phyloP scores from a whole-genome alignment of 2,113 vertebrate genomes.

The Tamias sibiricus region DNA sequence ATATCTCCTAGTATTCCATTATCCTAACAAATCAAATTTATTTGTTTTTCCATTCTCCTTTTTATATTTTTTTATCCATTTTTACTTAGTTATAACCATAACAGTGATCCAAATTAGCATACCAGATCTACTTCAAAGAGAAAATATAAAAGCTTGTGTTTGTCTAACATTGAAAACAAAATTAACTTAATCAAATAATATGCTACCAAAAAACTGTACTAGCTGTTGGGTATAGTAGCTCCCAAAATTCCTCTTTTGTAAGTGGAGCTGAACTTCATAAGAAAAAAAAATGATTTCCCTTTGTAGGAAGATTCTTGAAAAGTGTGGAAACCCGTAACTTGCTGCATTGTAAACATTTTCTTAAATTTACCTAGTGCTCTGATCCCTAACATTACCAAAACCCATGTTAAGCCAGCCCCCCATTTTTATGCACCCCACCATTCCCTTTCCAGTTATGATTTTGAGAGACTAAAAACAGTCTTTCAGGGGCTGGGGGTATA shows the following conservation, averaged over 20 bases:
- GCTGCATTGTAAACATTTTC: not conserved
- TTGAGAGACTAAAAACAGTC: not conserved
- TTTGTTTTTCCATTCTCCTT: not conserved
- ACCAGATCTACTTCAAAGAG: not conserved
- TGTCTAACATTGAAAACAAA: not conserved
- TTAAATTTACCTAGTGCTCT: not conserved
- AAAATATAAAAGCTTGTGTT: not conserved
- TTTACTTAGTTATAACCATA: constrained; percentile 19
- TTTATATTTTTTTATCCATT: constrained; percentile 7
- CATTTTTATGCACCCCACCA: not conserved
- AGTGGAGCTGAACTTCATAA: not conserved
- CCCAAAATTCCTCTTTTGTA: not conserved
- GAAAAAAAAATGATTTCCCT: not conserved
- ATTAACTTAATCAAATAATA: not conserved
- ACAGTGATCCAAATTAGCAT: not conserved
- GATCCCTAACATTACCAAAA: not conserved
- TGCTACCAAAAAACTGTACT: not conserved
- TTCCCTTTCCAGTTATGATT: not conserved
- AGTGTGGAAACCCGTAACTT: not conserved
- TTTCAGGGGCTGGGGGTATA: not conserved
- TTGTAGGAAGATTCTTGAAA: not conserved
- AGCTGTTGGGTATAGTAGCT: not conserved
- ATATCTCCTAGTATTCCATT: not conserved
- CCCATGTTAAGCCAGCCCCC: not conserved
- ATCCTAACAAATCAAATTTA: constrained; percentile 23